Evolutionary conservation across 2,888 invertebrate genomes (phyloP).

Genomic region (Nyleta sp.): DNA sequence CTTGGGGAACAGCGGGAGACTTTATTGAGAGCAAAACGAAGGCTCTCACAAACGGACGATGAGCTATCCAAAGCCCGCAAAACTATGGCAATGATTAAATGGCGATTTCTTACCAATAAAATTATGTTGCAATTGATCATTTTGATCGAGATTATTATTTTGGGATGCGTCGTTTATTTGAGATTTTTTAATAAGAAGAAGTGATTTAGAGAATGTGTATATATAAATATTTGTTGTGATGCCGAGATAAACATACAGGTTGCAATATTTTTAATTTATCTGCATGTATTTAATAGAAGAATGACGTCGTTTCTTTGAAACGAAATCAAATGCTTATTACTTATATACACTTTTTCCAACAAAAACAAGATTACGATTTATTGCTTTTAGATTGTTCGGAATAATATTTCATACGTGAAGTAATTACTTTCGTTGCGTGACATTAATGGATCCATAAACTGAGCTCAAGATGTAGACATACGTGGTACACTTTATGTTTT

Average conservation of each 20-base stretch:
- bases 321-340: constrained; percentile 38
- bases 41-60: constrained; percentile 88
- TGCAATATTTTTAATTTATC: no score
- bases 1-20: constrained; percentile 90
- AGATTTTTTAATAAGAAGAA: constrained; percentile 84
- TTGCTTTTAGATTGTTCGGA: constrained; percentile 15
- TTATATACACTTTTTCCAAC: constrained; percentile 19
- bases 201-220: constrained; percentile 8
- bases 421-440: constrained; percentile 10
- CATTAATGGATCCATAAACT: constrained; percentile 19
- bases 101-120: constrained; percentile 90
- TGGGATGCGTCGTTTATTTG: constrained; percentile 86
- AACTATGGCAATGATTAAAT: constrained; percentile 87
- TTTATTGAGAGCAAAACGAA: constrained; percentile 86
- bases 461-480: constrained; percentile 4
- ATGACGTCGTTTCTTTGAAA: constrained; percentile 41
- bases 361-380: constrained; percentile 31
- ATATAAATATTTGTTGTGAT: constrained; percentile 14
- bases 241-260: no score
- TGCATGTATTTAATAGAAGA: no score
- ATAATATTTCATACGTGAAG: not conserved
- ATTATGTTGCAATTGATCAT: constrained; percentile 89
- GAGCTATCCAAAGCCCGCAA: constrained; percentile 86
- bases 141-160: constrained; percentile 87
- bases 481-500: no score